Evolutionary conservation across 2,113 vertebrate species (phyloP).

Genomic region (Melanerpes aurifrons): DNA sequence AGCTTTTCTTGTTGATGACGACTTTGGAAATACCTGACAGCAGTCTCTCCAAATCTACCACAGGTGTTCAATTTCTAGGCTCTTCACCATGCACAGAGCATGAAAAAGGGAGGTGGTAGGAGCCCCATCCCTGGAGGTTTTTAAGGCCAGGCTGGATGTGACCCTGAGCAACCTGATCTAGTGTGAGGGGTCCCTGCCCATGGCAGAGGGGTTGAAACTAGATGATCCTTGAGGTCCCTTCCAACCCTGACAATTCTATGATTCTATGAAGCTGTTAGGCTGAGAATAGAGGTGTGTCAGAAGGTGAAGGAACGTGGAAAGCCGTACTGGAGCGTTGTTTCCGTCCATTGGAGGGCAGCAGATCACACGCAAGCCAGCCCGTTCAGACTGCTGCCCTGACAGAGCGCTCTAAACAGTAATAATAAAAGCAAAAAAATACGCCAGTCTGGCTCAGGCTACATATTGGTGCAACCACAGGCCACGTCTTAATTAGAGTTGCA

Average conservation of each 20-base stretch:
- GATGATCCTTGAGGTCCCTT: too few relatives aligned
- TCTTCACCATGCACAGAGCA: not conserved
- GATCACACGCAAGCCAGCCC: fast-evolving
- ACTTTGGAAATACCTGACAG: not conserved
- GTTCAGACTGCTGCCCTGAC: not conserved
- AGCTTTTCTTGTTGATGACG: fast-evolving
- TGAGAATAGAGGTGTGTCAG: not conserved
- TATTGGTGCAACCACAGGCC: not conserved
- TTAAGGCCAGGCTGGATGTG: too few relatives aligned
- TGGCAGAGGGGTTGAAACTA: too few relatives aligned
- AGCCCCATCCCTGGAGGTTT: too few relatives aligned
- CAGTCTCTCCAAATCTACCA: not conserved
- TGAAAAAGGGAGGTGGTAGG: not conserved
- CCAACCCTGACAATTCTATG: too few relatives aligned
- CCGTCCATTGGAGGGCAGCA: not conserved
- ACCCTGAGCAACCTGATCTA: too few relatives aligned
- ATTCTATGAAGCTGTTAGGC: not conserved
- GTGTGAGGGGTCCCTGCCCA: too few relatives aligned
- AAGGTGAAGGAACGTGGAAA: not conserved
- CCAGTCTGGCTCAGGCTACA: not conserved
- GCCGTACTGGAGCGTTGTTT: fast-evolving
- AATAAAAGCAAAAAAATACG: conserved; percentile 3
- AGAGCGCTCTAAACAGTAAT: not conserved
- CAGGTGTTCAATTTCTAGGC: not conserved
- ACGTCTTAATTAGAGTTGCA: not conserved